Evolutionary conservation across 2,797 vertebrate species (phyloP), one percentile per base, ranked within the genome.

Genomic region (Leuciscus waleckii): DNA sequence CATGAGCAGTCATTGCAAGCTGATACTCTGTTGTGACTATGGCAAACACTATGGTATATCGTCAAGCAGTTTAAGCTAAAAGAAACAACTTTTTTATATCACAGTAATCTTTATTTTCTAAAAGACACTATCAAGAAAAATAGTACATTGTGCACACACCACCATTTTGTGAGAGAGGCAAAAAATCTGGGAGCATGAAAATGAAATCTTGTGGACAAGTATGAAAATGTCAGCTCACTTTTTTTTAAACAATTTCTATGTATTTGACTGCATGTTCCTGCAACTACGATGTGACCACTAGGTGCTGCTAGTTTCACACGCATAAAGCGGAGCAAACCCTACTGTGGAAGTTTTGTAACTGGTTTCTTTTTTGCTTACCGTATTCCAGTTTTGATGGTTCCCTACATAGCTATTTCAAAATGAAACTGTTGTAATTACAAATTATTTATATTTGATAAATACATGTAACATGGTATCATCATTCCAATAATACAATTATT

Each of bases 131-230:
- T 71, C 23, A n/a, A 26, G 3, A 73, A 32, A 21, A 37, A 56
- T 56, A 4, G 19, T 23, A 56, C 32, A 37, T 37, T 56, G 49
- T 51, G 9, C 35, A 37, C 3, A 75, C 7, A 7, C 6, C 32
- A 56, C 13, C 5, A 5, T 54, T 49, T 54, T 54, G 19, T 2
- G 10, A 17, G 21, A 58, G 7, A 77, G 5, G 35, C 4, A 49
- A 17, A 26, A 39, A 41, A 61, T 19, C 7, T 16, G 39, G 9
- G 13, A 37, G 11, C 19, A 37, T 37, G 3, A 58, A 49, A 37
- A 65, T 10, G 65, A 81, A 43, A n/a, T 85, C 79, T 90, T 58
- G 76, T 90, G 81, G 88, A n/a, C 51, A 78, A 65, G 63, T 63
- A 0, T n/a, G 8, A 35, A 46, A 43, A 23, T n/a, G 11, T 67